Evolutionary conservation across 2,113 vertebrate genomes (phyloP), one percentile per base, ranked within the genome.

Genomic region (Aleadryas rufinucha): DNA sequence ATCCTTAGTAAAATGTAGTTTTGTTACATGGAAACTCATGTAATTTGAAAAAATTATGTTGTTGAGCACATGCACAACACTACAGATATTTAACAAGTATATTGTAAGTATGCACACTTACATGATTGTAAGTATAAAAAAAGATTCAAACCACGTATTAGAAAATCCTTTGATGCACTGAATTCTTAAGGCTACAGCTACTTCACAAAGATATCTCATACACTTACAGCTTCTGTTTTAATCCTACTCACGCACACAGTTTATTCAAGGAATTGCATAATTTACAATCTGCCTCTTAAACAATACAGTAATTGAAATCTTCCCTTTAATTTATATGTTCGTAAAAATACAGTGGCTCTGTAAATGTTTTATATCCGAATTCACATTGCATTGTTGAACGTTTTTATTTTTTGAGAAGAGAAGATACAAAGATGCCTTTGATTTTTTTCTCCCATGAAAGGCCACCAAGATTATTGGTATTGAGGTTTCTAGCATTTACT

Each of bases 401-500:
- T 49, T 45, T 89, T 57, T 61, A 16, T 44, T 89, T 89, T 59
- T 84, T 59, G 11, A 31, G 27, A 91, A 37, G 14, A 71, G 39
- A 75, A 89, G 41, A 70, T 41, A 63, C 13, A 80, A 93, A 80
- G 14, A 71, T 92, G 52, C 1, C n/a, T 87, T 80, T 81, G 56
- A 52, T 66, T 50, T 83, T 79, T 86, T 85, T 27, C 21, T 56
- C 27, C 2, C 0, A 35, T 83, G 52, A 72, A 86, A 76, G n/a
- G 31, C 37, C 87, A 84, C 61, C 19, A 59, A 94, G 89, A 90
- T 92, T 94, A 93, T 95, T 93, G 65, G 14, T 89, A 71, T 74
- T 91, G 77, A 92, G 39, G 80, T 93, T 96, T 93, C 83, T 71
- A 87, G 45, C 89, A 96, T 97, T 98, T 97, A 94, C 60, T 94